phyloP scores from a whole-genome alignment of 2,797 vertebrate genomes.

The Sebastes hubbsi region DNA sequence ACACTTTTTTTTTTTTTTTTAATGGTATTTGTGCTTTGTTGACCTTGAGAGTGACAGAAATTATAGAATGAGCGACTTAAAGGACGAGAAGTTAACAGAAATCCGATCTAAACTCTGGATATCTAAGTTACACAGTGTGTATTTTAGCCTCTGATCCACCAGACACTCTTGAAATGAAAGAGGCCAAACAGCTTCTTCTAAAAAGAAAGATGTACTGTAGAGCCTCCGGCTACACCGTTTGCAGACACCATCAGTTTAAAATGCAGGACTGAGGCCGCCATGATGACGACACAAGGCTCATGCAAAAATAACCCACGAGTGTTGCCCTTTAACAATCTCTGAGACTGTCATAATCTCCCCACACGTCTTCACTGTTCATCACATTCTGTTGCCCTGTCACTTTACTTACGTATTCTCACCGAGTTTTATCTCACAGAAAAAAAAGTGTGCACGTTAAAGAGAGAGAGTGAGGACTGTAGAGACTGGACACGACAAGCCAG shows the following conservation, averaged over 20 bases:
- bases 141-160: neutral
- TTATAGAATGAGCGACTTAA: neutral
- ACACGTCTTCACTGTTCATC: neutral
- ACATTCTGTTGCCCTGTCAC: neutral
- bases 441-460: neutral
- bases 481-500: constrained; percentile 5
- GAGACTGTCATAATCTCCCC: neutral
- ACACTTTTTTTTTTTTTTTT: neutral
- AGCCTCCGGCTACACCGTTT: neutral
- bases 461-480: neutral
- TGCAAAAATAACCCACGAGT: neutral
- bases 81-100: neutral
- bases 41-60: neutral
- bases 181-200: neutral
- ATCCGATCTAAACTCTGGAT: neutral
- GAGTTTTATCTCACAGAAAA: neutral
- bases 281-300: neutral
- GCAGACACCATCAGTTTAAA: neutral
- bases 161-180: neutral
- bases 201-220: neutral
- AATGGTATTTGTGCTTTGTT: neutral
- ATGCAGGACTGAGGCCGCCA: neutral
- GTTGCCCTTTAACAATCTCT: neutral
- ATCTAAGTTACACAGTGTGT: neutral
- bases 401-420: neutral